Conservation (phyloP, 2,797 vertebrate genomes). For the Apodemus agrarius region DNA sequence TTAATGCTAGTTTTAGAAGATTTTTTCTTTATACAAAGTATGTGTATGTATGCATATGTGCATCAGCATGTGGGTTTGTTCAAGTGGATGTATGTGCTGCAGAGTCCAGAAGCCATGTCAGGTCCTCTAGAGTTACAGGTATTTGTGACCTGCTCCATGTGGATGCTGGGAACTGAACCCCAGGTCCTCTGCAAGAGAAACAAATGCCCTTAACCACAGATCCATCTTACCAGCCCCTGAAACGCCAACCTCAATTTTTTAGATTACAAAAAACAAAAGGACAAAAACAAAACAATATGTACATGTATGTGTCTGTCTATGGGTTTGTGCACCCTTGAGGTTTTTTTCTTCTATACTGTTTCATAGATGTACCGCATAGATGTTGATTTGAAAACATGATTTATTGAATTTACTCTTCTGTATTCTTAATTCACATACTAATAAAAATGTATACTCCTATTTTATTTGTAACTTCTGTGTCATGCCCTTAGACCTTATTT, state of each 20-base stretch:
- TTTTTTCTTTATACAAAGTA: neutral
- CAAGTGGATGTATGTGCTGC: neutral
- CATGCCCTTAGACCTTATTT: neutral
- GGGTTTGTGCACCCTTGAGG: neutral
- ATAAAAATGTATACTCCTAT: neutral
- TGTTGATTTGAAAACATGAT: neutral
- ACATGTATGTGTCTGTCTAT: neutral
- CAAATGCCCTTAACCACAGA: neutral
- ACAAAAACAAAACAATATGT: neutral
- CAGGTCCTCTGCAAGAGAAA: neutral
- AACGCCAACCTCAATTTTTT: neutral
- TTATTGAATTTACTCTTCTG: neutral
- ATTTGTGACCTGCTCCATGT: neutral
- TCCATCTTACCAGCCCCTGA: neutral
- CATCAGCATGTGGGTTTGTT: neutral
- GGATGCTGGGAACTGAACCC: neutral
- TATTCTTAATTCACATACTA: neutral
- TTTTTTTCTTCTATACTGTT: neutral
- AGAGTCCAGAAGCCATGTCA: neutral
- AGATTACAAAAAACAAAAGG: neutral
- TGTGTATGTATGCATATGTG: neutral
- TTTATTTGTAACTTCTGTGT: neutral
- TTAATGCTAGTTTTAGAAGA: too few relatives aligned
- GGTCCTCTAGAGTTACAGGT: too few relatives aligned
- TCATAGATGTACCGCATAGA: neutral